A percentile compares a stretch with the other conserved stretches of the same genome.
Evolutionary conservation across 2,888 invertebrate species (phyloP).

Genomic region (Polietes domitor): DNA sequence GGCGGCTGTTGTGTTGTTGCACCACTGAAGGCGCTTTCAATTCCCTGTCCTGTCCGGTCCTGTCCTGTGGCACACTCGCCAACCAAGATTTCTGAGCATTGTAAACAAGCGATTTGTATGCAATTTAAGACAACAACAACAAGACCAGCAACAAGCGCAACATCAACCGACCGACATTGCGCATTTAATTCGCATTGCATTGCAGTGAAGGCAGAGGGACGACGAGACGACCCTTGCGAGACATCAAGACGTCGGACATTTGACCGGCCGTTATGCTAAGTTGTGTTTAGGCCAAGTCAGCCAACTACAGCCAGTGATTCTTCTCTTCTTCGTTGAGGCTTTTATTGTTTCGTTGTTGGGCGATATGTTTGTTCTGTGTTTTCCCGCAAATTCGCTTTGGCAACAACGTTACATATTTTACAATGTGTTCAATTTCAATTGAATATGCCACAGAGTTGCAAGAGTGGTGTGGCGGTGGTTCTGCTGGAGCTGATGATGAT

Average conservation of each 20-base stretch:
- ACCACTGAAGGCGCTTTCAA: constrained; percentile 50
- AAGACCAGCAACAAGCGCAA: not conserved
- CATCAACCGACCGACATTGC: constrained; percentile 37
- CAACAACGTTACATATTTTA: constrained; percentile 15
- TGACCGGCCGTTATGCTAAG: constrained; percentile 41
- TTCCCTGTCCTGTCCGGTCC: constrained; percentile 29
- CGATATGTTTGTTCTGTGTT: not conserved
- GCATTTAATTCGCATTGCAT: constrained; percentile 53
- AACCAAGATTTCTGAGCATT: constrained; percentile 72
- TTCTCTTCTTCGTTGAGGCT: not conserved
- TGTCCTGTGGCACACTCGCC: constrained; percentile 49
- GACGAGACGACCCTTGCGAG: constrained; percentile 75
- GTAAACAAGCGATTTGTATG: constrained; percentile 79
- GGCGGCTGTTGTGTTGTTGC: constrained; percentile 48
- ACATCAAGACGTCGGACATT: constrained; percentile 77
- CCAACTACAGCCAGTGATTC: not conserved
- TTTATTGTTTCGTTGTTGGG: constrained; percentile 5
- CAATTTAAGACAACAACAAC: constrained; percentile 69
- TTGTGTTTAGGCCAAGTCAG: not conserved
- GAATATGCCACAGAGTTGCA: constrained; percentile 8
- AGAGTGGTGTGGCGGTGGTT: constrained; percentile 19
- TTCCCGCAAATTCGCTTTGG: constrained; percentile 15
- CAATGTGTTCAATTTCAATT: constrained; percentile 33
- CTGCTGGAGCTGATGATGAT: not conserved
- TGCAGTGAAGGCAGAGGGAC: not conserved